Conservation (phyloP, 2,113 vertebrate genomes). For the Anguilla japonica region DNA sequence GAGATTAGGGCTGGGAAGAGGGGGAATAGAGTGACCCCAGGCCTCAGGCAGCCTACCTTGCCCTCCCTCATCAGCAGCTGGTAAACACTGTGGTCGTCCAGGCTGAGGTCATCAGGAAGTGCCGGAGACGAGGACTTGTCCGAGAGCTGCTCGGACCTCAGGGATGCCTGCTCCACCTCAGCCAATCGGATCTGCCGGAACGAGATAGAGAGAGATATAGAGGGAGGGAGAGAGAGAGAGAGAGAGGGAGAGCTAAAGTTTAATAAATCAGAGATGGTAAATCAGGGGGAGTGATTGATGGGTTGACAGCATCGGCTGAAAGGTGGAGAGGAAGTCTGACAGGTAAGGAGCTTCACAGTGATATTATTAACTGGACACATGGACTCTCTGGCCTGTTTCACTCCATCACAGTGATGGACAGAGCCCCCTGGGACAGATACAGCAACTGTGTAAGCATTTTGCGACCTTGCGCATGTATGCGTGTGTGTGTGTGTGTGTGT, state of each 20-base stretch:
- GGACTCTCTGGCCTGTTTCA: slow-evolving; percentile 47
- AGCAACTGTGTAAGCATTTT: slow-evolving; percentile 32
- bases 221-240: neutral
- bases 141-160: slow-evolving; percentile 82
- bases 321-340: slow-evolving; percentile 50
- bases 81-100: slow-evolving; percentile 79
- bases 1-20: slow-evolving; percentile 60
- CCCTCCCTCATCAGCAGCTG: slow-evolving; percentile 72
- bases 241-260: neutral
- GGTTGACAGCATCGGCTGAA: slow-evolving; percentile 58
- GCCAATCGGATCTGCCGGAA: slow-evolving; percentile 87
- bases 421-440: slow-evolving; percentile 36
- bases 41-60: slow-evolving; percentile 69
- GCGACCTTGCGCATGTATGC: too few species aligned
- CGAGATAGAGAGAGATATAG: slow-evolving; percentile 32
- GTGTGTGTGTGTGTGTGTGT: too few species aligned
- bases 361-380: slow-evolving; percentile 37
- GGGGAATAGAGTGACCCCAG: slow-evolving; percentile 11
- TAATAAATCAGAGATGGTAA: slow-evolving; percentile 24
- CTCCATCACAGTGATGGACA: slow-evolving; percentile 51
- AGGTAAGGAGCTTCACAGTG: slow-evolving; percentile 51
- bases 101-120: slow-evolving; percentile 86
- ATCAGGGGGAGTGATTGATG: slow-evolving; percentile 47
- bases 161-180: slow-evolving; percentile 91
- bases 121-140: slow-evolving; percentile 91